Evolutionary conservation across 2,888 invertebrate species (phyloP).

Genomic region (Spisula subtruncata): DNA sequence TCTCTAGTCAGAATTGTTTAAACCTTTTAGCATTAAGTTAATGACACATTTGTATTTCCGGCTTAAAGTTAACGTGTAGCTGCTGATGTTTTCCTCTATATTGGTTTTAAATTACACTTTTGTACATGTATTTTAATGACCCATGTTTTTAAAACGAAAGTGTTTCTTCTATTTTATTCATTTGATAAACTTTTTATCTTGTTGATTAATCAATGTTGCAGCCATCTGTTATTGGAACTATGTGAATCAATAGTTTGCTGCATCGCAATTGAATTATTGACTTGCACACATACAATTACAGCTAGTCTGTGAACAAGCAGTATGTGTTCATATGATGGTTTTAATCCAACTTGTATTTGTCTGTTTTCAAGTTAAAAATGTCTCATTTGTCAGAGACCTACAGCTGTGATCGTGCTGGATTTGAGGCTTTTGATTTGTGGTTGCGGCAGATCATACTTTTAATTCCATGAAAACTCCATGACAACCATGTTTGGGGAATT

Average conservation of each 20-base stretch:
- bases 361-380: neutral
- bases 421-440: no score
- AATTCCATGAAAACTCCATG: no score
- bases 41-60: neutral
- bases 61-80: neutral
- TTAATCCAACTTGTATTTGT: neutral
- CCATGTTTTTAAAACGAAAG: neutral
- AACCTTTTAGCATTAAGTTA: no score
- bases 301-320: neutral
- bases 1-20: neutral
- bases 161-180: neutral
- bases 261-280: neutral
- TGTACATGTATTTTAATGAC: neutral
- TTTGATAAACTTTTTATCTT: neutral
- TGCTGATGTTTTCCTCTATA: neutral
- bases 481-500: no score
- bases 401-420: no score
- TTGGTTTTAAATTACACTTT: no score
- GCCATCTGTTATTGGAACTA: neutral
- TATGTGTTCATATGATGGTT: neutral
- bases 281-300: neutral
- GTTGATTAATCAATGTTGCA: neutral
- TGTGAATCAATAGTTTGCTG: neutral
- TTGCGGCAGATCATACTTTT: no score
- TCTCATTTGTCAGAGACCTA: no score